Evolutionary conservation across 2,797 vertebrate genomes (phyloP).

Genomic region (Mionectes olivaceus): DNA sequence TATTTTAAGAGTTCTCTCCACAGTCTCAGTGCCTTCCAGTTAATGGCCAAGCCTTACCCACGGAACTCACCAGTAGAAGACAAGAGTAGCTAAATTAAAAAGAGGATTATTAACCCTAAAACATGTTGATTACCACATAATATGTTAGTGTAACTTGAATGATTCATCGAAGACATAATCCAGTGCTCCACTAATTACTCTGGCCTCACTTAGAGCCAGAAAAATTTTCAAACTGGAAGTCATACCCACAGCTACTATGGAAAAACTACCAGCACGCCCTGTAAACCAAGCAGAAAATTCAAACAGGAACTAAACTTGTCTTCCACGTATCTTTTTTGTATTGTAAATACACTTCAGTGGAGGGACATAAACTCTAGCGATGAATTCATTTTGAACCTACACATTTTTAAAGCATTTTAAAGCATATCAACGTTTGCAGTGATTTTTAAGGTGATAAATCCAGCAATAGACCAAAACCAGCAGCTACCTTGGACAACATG

Average conservation of each 20-base stretch:
- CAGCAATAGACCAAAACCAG: background rate
- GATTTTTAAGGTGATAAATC: background rate
- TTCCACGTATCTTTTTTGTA: background rate
- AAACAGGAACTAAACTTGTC: background rate
- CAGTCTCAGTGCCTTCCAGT: background rate
- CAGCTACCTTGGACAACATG: background rate
- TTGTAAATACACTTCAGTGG: background rate
- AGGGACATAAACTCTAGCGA: background rate
- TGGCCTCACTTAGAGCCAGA: background rate
- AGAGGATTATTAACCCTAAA: background rate
- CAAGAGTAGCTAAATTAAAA: background rate
- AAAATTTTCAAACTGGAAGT: background rate
- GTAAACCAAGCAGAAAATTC: background rate
- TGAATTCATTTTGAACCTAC: background rate
- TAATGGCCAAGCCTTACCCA: background rate
- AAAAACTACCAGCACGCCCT: background rate
- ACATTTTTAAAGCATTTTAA: background rate
- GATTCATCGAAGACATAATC: background rate
- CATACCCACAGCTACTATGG: background rate
- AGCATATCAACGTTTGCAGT: rapidly evolving
- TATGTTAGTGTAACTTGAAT: background rate
- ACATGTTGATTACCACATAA: background rate
- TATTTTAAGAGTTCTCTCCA: background rate
- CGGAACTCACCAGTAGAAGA: background rate
- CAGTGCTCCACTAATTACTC: background rate